Conservation (phyloP, 2,888 invertebrate genomes). For the Leptarthrus brevirostris region DNA sequence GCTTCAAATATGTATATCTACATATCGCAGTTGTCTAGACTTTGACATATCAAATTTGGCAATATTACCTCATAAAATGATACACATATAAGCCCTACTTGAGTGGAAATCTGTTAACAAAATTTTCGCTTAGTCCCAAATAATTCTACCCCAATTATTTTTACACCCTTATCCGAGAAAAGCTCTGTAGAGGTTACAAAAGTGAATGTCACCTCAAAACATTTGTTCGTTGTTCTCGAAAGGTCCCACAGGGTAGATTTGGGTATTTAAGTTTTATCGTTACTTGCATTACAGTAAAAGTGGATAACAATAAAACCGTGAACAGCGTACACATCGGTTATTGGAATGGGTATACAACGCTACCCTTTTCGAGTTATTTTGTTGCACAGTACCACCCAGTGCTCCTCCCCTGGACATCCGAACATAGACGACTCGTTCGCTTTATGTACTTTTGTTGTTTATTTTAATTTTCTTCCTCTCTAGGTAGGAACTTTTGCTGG, state of each 20-base stretch:
- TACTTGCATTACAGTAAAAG: constrained; percentile 31
- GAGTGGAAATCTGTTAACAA: background rate
- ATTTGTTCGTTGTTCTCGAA: constrained; percentile 16
- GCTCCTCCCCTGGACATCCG: background rate
- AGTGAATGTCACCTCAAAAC: constrained; percentile 36
- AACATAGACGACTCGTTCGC: background rate
- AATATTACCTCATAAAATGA: no score
- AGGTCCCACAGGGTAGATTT: constrained; percentile 31
- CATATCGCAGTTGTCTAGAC: no score
- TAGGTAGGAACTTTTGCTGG: background rate
- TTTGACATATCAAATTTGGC: no score
- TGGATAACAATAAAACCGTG: constrained; percentile 39
- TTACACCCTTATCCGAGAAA: constrained; percentile 7
- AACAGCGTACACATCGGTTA: constrained; percentile 31
- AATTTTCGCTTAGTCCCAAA: background rate
- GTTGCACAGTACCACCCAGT: constrained; percentile 29
- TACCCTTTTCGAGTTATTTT: constrained; percentile 1
- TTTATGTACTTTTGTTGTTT: constrained; percentile 14
- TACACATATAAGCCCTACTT: no score
- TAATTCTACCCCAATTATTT: constrained; percentile 8
- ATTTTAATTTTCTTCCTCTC: constrained; percentile 25
- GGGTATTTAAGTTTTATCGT: constrained; percentile 37
- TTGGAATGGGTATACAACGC: background rate
- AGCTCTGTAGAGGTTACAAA: constrained; percentile 11
- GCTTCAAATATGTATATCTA: no score